Conservation (phyloP, 2,797 vertebrate species). For the Aphelocoma californica region DNA sequence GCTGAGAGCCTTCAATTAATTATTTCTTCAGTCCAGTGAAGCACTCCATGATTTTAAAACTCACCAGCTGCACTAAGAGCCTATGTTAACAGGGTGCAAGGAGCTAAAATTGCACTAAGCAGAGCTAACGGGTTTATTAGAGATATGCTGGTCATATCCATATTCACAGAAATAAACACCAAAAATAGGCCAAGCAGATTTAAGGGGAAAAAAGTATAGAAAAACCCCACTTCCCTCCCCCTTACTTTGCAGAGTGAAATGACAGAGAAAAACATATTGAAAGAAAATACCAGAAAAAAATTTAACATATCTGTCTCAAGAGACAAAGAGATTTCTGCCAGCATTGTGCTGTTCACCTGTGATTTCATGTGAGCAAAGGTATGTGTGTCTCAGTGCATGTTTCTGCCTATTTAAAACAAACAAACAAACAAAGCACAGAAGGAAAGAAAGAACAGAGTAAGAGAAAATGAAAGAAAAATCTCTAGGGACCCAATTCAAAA, state of each 20-base stretch:
- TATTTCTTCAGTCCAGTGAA: conserved; percentile 70
- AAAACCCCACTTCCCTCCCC: background rate
- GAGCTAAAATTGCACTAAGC: conserved; percentile 21
- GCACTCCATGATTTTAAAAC: conserved; percentile 71
- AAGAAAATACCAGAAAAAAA: background rate
- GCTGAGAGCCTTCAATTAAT: conserved; percentile 67
- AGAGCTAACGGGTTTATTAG: conserved; percentile 24
- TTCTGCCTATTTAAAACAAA: background rate
- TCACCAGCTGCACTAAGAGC: conserved; percentile 40
- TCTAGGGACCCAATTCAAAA: background rate
- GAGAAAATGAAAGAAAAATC: background rate
- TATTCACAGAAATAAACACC: background rate
- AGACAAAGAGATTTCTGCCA: background rate
- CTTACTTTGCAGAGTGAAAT: background rate
- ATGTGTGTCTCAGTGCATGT: background rate
- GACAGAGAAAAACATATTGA: background rate
- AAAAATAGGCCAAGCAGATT: background rate
- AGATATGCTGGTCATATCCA: background rate
- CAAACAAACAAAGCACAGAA: background rate
- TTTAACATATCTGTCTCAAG: background rate
- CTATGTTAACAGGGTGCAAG: conserved; percentile 43
- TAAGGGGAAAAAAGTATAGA: background rate
- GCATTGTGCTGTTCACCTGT: background rate
- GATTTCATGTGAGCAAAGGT: background rate
- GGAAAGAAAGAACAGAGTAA: background rate